phyloP scores from a whole-genome alignment of 1,140 invertebrate species.

The Drosophila melanogaster region Release_6_plus_ISO1_MT NT_033777.3:4847501-4848000 shows the following conservation, averaged over 20 bases:
- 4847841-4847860: conserved; percentile 7
- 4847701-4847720: conserved; percentile 79
- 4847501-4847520: conserved; percentile 9
- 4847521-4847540: conserved; percentile 54
- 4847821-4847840: conserved; percentile 6
- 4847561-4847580: conserved; percentile 46
- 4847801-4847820: conserved; percentile 5
- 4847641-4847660: conserved; percentile 68
- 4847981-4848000: conserved; percentile 80
- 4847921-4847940: conserved; percentile 82
- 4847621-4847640: conserved; percentile 69
- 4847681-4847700: conserved; percentile 58
- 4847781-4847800: conserved; percentile 7
- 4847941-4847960: conserved; percentile 83
- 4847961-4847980: conserved; percentile 79
- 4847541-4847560: conserved; percentile 52
- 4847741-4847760: conserved; percentile 69
- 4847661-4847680: conserved; percentile 24
- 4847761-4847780: conserved; percentile 33
- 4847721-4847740: conserved; percentile 72
- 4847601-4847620: conserved; percentile 61
- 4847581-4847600: conserved; percentile 41
- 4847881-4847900: too few species aligned
- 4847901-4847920: conserved; percentile 72
- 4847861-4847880: conserved; percentile 19